Conservation (phyloP, 2,797 vertebrate genomes). For the Lophotriccus pileatus region DNA sequence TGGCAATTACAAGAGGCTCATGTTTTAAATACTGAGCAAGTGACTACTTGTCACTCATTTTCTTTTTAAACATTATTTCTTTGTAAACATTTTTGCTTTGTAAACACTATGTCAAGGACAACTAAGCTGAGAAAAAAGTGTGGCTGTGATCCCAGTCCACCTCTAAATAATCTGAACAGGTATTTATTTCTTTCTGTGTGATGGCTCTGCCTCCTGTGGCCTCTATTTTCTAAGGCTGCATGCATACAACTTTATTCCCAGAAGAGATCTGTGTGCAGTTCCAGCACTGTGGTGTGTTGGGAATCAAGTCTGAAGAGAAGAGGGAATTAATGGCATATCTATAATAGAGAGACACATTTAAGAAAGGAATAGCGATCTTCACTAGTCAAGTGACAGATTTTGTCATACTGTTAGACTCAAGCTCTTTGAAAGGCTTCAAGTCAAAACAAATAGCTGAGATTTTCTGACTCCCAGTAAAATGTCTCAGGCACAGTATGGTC, state of each 20-base stretch:
- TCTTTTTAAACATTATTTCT: background rate
- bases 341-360: background rate
- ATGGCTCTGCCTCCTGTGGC: background rate
- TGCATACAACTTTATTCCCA: background rate
- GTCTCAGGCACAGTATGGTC: background rate
- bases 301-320: background rate
- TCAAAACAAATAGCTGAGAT: background rate
- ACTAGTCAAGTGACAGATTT: background rate
- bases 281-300: background rate
- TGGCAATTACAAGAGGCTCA: background rate
- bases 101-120: background rate
- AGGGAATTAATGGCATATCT: background rate
- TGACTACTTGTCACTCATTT: background rate
- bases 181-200: background rate
- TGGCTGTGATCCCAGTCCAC: background rate
- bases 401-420: background rate
- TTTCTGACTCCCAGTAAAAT: background rate
- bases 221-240: background rate
- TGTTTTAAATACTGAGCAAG: background rate
- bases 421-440: background rate
- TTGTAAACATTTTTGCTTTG: background rate
- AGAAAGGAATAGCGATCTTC: background rate
- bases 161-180: background rate
- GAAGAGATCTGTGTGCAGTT: background rate
- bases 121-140: background rate